Evolutionary conservation across 53 echinoderm and acorn worm species (phyloP), one percentile per base, ranked within the genome.

Genomic region (Arbacia lixula): DNA sequence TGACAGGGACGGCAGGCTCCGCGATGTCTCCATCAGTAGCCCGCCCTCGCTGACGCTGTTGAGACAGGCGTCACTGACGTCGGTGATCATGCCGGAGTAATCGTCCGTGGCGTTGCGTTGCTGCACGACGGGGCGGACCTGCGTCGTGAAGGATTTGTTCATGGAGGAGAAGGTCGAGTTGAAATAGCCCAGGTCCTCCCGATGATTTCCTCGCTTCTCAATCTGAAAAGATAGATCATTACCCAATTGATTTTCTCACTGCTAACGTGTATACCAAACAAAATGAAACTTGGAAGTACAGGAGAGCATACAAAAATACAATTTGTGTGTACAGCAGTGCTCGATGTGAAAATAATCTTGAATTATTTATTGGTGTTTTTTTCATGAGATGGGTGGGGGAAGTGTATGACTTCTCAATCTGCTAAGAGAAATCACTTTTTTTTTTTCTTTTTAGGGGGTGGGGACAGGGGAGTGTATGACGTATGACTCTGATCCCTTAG

Each of bases 1-100:
- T 3, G 82, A 64, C 64, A 81, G 43, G 5, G 82, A 63, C 24
- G 82, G 82, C 62, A 81, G 62, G 50, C 82, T 81, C 25, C 82
- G 32, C 28, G 63, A 40, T 9, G 82, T 46, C 0, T 42, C 78
- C 1, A 16, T 2, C 14, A 53, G 52, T 14, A 19, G 12, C 21
- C 51, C 35, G 1, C 39, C 21, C 21, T 50, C 30, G 19, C 34
- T 31, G 21, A 16, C 29, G 53, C 22, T 57, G 28, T 38, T 78
- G 78, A 57, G 56, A 12, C 57, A 39, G 28, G 38, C 79, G 38
- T 60, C 79, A 29, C 79, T 78, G 64, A 41, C 49, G 21, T 81
- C 64, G 31, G 82, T 63, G 32, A 81, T 56, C 46, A 46, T 46
- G 58, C n/a, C n/a, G 38, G 78, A 36, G 60, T 81, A 63, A 19